Evolutionary conservation across 2,888 invertebrate genomes (phyloP).

Genomic region (Meghimatium bilineatum): DNA sequence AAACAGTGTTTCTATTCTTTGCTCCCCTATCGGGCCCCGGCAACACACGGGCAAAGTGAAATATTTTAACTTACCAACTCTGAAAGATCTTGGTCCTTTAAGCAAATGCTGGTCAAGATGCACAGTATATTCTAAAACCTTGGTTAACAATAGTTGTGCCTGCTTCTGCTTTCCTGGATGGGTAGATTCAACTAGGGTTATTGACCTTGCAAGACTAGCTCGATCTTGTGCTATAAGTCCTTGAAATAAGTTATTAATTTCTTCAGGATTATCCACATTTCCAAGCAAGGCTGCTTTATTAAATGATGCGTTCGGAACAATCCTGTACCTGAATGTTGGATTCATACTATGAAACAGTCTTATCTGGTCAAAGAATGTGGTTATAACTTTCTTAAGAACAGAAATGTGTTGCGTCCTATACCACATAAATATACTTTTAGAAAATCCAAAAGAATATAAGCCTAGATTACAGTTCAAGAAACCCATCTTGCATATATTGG

Average conservation of each 20-base stretch:
- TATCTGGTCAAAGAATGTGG: neutral
- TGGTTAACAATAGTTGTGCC: constrained; percentile 75
- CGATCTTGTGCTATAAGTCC: constrained; percentile 72
- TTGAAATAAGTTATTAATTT: constrained; percentile 59
- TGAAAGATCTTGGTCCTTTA: constrained; percentile 67
- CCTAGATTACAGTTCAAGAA: neutral
- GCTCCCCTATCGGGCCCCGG: no score
- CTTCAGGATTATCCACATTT: constrained; percentile 30
- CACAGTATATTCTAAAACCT: constrained; percentile 69
- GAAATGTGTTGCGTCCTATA: neutral
- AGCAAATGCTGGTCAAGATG: constrained; percentile 53
- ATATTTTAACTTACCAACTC: constrained; percentile 73
- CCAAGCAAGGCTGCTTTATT: constrained; percentile 37
- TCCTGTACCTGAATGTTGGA: neutral
- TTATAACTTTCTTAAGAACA: no score
- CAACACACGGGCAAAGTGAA: no score
- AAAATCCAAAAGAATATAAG: neutral
- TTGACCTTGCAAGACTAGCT: constrained; percentile 77
- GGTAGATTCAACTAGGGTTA: constrained; percentile 79
- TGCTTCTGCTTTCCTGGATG: constrained; percentile 76
- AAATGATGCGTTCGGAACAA: constrained; percentile 9
- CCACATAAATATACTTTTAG: neutral
- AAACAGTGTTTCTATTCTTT: no score
- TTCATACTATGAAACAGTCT: constrained; percentile 7
- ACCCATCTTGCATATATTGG: neutral